phyloP scores from a whole-genome alignment of 2,888 invertebrate genomes.

The Apomyelois bistriatella region DNA sequence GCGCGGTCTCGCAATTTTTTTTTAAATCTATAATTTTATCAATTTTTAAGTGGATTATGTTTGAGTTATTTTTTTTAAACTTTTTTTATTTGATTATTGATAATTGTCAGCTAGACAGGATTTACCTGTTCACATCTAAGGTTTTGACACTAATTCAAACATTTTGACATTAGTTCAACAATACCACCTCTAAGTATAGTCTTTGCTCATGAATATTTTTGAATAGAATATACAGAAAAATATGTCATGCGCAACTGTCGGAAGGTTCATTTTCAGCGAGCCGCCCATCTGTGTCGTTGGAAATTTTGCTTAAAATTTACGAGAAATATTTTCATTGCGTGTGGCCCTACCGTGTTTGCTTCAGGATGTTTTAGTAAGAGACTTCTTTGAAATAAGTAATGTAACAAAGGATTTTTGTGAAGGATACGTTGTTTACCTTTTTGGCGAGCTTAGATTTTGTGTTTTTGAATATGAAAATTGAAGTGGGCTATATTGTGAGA shows the following conservation, averaged over 20 bases:
- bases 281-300: background rate
- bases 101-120: no score
- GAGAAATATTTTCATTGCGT: conserved; percentile 31
- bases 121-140: no score
- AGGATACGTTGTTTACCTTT: conserved; percentile 3
- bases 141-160: no score
- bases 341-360: conserved; percentile 18
- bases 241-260: background rate
- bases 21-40: no score
- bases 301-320: conserved; percentile 19
- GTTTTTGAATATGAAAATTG: background rate
- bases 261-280: conserved; percentile 1
- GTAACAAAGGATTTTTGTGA: conserved; percentile 12
- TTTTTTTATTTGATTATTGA: no score
- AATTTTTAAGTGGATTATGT: no score
- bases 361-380: conserved; percentile 16
- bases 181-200: conserved; percentile 11
- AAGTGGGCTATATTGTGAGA: no score
- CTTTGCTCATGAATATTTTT: background rate
- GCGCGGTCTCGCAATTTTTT: no score
- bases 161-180: no score
- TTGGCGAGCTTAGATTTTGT: background rate
- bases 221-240: conserved; percentile 2
- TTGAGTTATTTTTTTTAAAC: no score
- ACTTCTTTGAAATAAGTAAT: conserved; percentile 13